Percentiles rank a stretch among this genome's conserved stretches.
Conservation (phyloP, 2,888 invertebrate genomes). For the Drosophila helvetica region DNA sequence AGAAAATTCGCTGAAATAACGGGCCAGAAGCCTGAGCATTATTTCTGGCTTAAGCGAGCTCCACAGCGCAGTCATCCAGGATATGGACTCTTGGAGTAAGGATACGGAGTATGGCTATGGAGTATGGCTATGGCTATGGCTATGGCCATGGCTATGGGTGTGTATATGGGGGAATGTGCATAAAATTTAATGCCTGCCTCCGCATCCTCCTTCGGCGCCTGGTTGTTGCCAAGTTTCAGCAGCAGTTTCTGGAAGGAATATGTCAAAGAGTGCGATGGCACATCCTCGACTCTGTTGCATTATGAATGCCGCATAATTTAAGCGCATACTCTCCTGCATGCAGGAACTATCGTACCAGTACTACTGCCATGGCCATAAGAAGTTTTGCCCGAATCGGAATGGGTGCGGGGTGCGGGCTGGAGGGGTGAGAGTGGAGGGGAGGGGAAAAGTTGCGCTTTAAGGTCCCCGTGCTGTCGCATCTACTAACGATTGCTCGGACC, state of each 20-base stretch:
- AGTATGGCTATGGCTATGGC: constrained; percentile 31
- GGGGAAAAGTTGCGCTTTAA: constrained; percentile 17
- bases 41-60: constrained; percentile 56
- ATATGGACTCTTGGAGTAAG: constrained; percentile 27
- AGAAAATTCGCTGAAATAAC: constrained; percentile 67
- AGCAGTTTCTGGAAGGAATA: constrained; percentile 54
- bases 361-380: constrained; percentile 11
- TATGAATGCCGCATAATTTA: constrained; percentile 81
- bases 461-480: constrained; percentile 38
- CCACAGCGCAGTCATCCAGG: constrained; percentile 40
- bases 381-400: constrained; percentile 18
- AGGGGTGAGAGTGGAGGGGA: no score
- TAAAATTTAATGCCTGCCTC: constrained; percentile 71
- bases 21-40: constrained; percentile 75
- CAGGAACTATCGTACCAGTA: no score
- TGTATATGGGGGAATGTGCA: constrained; percentile 66
- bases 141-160: constrained; percentile 30
- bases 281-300: constrained; percentile 65
- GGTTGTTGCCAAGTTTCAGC: constrained; percentile 49
- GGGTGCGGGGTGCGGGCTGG: neutral
- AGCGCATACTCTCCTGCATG: constrained; percentile 49
- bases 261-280: constrained; percentile 60
- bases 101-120: constrained; percentile 21
- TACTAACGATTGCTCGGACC: constrained; percentile 28
- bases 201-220: constrained; percentile 40